Percentiles rank a stretch among this genome's conserved stretches.
phyloP scores from a whole-genome alignment of 2,888 invertebrate genomes.

The Lepeophtheirus nordmannii region DNA sequence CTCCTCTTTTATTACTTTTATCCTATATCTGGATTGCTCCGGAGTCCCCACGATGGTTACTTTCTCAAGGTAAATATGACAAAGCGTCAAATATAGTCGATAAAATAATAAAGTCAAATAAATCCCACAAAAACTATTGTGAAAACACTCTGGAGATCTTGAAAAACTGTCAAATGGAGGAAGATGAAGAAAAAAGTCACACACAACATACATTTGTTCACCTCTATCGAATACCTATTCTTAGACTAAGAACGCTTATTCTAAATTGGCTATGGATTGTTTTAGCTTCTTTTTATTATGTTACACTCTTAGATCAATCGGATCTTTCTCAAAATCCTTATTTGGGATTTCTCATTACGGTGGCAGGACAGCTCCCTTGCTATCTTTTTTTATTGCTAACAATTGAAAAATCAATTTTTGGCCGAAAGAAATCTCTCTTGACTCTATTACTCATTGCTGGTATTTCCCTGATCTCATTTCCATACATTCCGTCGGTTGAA shows the following conservation, averaged over 20 bases:
- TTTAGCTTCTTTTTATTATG: conserved; percentile 14
- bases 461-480: background rate
- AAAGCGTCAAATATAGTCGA: background rate
- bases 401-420: conserved; percentile 3
- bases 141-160: background rate
- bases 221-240: background rate
- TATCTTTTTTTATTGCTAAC: conserved; percentile 10
- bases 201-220: too few relatives aligned
- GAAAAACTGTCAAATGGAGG: background rate
- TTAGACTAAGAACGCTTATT: background rate
- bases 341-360: conserved; percentile 9
- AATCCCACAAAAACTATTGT: background rate
- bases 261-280: background rate
- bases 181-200: conserved; percentile 5
- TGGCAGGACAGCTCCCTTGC: conserved; percentile 6
- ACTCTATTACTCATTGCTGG: conserved; percentile 3
- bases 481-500: background rate
- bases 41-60: conserved; percentile 4
- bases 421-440: conserved; percentile 10
- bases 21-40: conserved; percentile 12
- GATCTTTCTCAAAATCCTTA: conserved; percentile 7
- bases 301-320: conserved; percentile 17
- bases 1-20: background rate
- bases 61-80: background rate
- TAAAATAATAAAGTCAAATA: background rate